Conservation (phyloP, 2,113 vertebrate genomes). For the Chamaetylas fuelleborni region DNA sequence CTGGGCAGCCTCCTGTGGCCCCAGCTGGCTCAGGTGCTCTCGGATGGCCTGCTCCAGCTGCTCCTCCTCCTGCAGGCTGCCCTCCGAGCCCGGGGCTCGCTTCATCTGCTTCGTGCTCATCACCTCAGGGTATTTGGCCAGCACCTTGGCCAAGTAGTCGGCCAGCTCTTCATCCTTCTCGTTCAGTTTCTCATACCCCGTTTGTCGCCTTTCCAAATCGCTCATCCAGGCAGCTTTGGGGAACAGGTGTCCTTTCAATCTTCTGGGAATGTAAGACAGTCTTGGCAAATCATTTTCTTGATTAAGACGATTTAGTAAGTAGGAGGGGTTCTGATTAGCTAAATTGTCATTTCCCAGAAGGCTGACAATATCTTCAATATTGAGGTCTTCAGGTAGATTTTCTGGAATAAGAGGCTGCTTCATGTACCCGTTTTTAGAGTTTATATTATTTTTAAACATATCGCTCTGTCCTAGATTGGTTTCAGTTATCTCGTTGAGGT, state of each 20-base stretch:
- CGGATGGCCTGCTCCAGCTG: slow-evolving; percentile 78
- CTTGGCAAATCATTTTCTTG: slow-evolving; percentile 73
- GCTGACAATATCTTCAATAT: slow-evolving; percentile 84
- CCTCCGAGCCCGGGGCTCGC: slow-evolving; percentile 65
- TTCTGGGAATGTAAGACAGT: slow-evolving; percentile 66
- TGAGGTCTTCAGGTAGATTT: slow-evolving; percentile 79
- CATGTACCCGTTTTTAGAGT: slow-evolving; percentile 68
- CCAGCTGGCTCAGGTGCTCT: slow-evolving; percentile 79
- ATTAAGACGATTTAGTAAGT: slow-evolving; percentile 75
- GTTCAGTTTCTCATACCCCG: slow-evolving; percentile 74
- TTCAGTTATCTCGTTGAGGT: slow-evolving; percentile 67
- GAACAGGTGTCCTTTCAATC: slow-evolving; percentile 65
- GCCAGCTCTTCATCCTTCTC: slow-evolving; percentile 85
- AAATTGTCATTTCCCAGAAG: slow-evolving; percentile 80
- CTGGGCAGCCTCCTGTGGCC: slow-evolving; percentile 73
- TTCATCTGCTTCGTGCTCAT: slow-evolving; percentile 75
- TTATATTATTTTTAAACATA: slow-evolving; percentile 72
- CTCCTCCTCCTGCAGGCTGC: slow-evolving; percentile 64
- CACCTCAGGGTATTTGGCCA: slow-evolving; percentile 80
- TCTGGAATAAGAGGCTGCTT: slow-evolving; percentile 72
- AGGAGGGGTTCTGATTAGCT: slow-evolving; percentile 75
- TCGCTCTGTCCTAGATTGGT: slow-evolving; percentile 63
- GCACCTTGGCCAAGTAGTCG: slow-evolving; percentile 83
- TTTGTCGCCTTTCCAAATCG: slow-evolving; percentile 70
- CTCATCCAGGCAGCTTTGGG: slow-evolving; percentile 70